A percentile compares a stretch with the other conserved stretches of the same genome.
Evolutionary conservation across 2,113 vertebrate species (phyloP).

Genomic region (Australoheros scitulus): DNA sequence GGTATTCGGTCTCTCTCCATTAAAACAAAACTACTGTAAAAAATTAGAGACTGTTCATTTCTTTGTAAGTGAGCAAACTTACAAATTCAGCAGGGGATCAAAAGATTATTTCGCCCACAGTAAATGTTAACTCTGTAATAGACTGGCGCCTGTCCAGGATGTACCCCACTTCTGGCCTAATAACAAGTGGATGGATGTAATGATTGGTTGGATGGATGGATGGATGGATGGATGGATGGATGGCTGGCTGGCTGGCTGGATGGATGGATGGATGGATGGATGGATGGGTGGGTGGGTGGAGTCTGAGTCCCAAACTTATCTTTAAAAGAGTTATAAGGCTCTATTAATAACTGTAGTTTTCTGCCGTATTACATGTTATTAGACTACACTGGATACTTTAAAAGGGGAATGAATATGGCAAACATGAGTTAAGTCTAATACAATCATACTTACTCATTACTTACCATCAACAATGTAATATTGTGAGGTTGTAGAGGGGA

Average conservation of each 20-base stretch:
- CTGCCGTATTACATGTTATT: neutral
- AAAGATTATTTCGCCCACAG: too few species aligned
- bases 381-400: neutral
- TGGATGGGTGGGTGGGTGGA: neutral
- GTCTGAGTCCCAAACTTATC: neutral
- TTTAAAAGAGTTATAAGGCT: neutral
- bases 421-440: neutral
- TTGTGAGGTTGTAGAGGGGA: neutral
- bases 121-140: too few species aligned
- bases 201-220: neutral
- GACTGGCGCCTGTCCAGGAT: too few species aligned
- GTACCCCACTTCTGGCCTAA: too few species aligned
- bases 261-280: neutral
- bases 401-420: neutral
- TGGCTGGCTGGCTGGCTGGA: neutral
- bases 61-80: too few species aligned
- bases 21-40: too few species aligned
- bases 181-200: too few species aligned
- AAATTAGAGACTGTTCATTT: too few species aligned
- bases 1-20: too few species aligned
- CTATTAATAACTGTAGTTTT: neutral
- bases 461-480: neutral
- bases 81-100: too few species aligned
- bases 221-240: neutral
- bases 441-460: neutral